Conservation (phyloP, 2,113 vertebrate genomes). For the Hydrochoerus hydrochaeris region DNA sequence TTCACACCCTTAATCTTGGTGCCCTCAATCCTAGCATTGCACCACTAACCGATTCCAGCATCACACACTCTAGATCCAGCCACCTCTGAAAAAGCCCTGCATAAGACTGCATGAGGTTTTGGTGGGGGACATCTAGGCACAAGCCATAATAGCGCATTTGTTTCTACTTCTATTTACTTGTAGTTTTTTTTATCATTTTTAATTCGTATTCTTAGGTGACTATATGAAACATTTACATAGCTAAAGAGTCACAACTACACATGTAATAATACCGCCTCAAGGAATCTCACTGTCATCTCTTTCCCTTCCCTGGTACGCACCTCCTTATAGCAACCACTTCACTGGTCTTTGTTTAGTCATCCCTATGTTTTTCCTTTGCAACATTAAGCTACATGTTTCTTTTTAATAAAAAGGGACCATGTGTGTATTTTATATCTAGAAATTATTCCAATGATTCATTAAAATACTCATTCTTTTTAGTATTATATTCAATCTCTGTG, state of each 20-base stretch:
- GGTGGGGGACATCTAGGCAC: neutral
- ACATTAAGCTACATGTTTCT: neutral
- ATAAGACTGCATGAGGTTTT: neutral
- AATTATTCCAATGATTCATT: neutral
- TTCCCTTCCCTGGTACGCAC: neutral
- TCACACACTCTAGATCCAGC: neutral
- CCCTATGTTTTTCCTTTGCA: conserved; percentile 36
- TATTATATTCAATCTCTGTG: neutral
- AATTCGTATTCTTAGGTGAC: neutral
- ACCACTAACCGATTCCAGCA: neutral
- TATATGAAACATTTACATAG: neutral
- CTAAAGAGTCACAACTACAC: neutral
- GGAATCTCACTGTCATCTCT: neutral
- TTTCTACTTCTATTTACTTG: neutral
- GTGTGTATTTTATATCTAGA: neutral
- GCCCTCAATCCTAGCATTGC: neutral
- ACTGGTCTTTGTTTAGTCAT: neutral
- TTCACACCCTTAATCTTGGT: no score
- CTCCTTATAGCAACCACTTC: neutral
- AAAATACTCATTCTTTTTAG: neutral
- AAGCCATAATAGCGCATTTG: neutral
- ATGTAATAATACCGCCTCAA: neutral
- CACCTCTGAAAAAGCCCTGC: neutral
- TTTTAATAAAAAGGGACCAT: neutral
- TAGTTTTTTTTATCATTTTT: neutral